Evolutionary conservation across 2,113 vertebrate genomes (phyloP).

Genomic region (Eulemur rufifrons): DNA sequence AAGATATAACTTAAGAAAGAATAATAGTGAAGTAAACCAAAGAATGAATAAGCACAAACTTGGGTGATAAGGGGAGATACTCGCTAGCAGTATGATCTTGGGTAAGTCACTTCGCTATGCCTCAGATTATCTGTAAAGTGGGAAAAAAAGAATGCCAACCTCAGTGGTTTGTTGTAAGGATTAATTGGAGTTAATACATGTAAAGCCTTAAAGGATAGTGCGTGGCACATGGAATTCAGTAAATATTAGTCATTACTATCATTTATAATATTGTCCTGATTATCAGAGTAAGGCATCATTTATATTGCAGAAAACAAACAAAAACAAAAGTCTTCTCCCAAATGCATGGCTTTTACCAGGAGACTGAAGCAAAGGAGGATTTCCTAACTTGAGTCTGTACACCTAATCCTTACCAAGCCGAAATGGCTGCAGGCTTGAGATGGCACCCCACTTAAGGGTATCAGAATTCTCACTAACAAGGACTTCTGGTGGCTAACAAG

Average conservation of each 20-base stretch:
- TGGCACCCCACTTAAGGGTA: background rate
- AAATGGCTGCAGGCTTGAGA: background rate
- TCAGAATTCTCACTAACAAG: background rate
- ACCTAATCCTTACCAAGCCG: background rate
- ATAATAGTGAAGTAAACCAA: slow-evolving; percentile 8
- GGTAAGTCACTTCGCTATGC: background rate
- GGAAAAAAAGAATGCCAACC: background rate
- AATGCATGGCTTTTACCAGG: background rate
- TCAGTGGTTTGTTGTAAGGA: background rate
- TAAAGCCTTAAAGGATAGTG: background rate
- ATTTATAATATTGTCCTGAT: background rate
- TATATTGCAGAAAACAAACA: background rate
- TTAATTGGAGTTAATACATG: background rate
- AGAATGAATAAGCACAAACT: background rate
- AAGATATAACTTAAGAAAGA: background rate
- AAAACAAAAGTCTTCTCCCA: background rate
- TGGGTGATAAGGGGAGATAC: background rate
- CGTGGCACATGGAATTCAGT: background rate
- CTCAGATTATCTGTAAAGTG: background rate
- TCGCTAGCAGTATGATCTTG: background rate
- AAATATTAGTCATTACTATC: background rate
- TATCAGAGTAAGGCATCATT: background rate
- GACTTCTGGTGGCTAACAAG: background rate
- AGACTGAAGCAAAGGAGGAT: background rate
- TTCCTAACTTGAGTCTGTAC: background rate